Base-by-base conservation (phyloP, 2,113 vertebrate species). In the Burhinus bistriatus region DNA sequence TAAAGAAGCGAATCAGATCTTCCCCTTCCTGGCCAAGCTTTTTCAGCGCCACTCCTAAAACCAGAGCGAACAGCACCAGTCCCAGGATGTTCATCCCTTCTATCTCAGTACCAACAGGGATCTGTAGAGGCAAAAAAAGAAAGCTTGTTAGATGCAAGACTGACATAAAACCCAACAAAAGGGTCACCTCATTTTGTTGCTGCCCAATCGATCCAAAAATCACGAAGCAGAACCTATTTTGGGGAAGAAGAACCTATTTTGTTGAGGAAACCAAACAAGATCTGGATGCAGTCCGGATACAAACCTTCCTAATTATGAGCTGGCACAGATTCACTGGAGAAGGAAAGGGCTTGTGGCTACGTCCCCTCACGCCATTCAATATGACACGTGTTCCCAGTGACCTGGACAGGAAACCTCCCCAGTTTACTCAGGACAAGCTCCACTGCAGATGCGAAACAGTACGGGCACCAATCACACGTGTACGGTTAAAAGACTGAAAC, bases 71-170 rank as follows among this genome's bases (percentile, higher is more conserved):
- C 44, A 99, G 95, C 68, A 99, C 99, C 94, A 99, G 97, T 9
- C 99, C 99, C 87, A 99, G 98, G 95, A 99, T 99, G 96, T 99
- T 99, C 99, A 99, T 99, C 25, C 99, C 99, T 86, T 99, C 99
- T 2, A 98, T 93, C 40, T 99, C 99, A 1, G 97, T 98, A 72
- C 98, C 99, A 1, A 98, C 1, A 38, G 99, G 99, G 38, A 99
- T 92, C 99, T 99, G 97, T 6, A 84, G 72, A 93, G 83, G 34
- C 17, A 81, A 77, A 95, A 89, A 42, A 54, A 34, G 1, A 11
- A 17, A 4, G n/a, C 38, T 30, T 45, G 16, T 59, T 64, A 78
- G 47, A 42, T 11, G 34, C 25, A 8, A 94, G 32, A 87, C 9
- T 0, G 1, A 26, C 42, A 75, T 12, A 80, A 84, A 91, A 85